Evolutionary conservation across 2,888 invertebrate genomes (phyloP).

Genomic region (Caenorhabditis angaria): DNA sequence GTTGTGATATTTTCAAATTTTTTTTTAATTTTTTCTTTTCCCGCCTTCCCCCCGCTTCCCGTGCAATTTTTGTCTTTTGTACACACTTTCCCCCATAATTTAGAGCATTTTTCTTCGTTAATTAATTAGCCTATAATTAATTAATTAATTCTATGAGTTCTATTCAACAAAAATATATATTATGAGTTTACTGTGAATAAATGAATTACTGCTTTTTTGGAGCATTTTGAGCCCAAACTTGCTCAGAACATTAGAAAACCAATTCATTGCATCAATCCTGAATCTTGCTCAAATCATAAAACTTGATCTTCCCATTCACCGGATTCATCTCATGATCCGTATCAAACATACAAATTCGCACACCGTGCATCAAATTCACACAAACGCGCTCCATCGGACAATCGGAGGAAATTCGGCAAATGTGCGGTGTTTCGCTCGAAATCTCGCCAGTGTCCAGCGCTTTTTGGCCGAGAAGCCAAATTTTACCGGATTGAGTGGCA

Average conservation of each 20-base stretch:
- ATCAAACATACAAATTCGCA: conserved; percentile 9
- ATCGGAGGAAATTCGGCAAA: not conserved
- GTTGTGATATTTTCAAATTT: conserved; percentile 9
- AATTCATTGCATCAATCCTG: no score
- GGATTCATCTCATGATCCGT: conserved; percentile 19
- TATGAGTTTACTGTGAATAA: no score
- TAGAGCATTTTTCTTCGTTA: not conserved
- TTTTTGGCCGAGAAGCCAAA: not conserved
- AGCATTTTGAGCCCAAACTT: no score
- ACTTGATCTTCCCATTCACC: not conserved
- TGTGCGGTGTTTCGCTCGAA: not conserved
- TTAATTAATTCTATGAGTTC: no score
- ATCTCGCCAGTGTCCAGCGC: not conserved
- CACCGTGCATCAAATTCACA: conserved; percentile 5
- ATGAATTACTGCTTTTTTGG: no score
- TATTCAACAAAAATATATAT: no score
- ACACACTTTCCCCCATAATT: conserved; percentile 2
- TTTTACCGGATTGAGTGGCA: no score
- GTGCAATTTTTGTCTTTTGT: conserved; percentile 6
- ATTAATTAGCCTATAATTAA: no score
- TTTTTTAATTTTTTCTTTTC: conserved; percentile 10
- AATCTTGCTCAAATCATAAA: not conserved
- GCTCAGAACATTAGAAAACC: no score
- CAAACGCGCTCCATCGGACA: not conserved
- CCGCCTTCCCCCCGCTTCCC: not conserved